Evolutionary conservation across 2,888 invertebrate species (phyloP), one percentile per base, ranked within the genome.

Genomic region (Baronia brevicornis): DNA sequence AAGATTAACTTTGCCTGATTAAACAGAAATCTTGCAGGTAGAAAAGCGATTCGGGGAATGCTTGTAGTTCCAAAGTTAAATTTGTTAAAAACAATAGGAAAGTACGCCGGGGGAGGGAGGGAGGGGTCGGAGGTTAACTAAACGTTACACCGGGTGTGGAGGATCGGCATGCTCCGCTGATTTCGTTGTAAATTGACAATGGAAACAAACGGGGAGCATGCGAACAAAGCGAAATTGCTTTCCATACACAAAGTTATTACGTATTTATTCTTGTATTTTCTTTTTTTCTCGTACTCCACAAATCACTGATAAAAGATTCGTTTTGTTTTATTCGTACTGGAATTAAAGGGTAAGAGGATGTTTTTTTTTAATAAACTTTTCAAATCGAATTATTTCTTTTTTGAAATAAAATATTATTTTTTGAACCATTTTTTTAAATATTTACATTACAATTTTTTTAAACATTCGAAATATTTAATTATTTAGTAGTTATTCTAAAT

Each of bases 41-140:
- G 8, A 10, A 34, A 34, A 20, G 24, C 8, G 28, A 28, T 15
- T 24, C 11, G 10, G 5, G 9, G 14, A 7, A 28, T n/a, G 4
- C 14, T 10, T 13, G 19, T 19, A 28, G 20, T 28, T 23, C 5
- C 11, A 10, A 28, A 28, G 24, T 23, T 24, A 20, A 14, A 29
- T 34, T 34, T 28, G 28, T 28, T 24, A 18, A 25, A 23, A 34
- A 34, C 24, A 34, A 28, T 28, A 33, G 21, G 11, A 17, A 33
- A 19, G 15, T 9, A 19, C 24, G 14, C 7, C n/a, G 5, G 28
- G 10, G 6, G 12, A 7, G 22, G 14, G 4, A 15, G 2, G 13
- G 5, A 24, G 10, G 6, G 12, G 8, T 28, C 15, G 4, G 20
- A 4, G 13, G 7, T 22, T 9, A 20, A 17, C 10, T 13, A 2